A percentile compares a stretch with the other conserved stretches of the same genome.
These are phyloP conservation scores for Muscicapa comitata DNA, from an alignment of 2,797 vertebrate genomes.

Conservation along the genomic window DNA sequence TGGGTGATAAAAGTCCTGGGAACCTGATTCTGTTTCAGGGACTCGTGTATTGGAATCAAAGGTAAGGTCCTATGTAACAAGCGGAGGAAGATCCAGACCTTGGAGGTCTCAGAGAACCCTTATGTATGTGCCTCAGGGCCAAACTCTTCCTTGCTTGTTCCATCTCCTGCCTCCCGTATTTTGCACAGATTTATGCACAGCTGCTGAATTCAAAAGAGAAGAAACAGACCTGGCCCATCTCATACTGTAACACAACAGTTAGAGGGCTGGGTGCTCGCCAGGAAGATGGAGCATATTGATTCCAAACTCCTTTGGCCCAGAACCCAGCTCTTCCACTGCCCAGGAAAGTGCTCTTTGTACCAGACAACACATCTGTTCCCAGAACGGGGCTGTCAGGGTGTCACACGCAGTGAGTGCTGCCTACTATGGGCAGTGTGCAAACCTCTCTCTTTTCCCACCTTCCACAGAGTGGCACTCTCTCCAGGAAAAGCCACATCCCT, in stretches of 20 bases:
- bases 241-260: neutral
- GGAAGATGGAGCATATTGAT: neutral
- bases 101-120: neutral
- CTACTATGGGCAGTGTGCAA: neutral
- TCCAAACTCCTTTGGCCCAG: neutral
- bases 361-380: neutral
- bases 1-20: neutral
- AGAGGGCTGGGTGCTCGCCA: neutral
- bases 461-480: fast-evolving
- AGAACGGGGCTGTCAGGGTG: neutral
- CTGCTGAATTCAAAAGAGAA: neutral
- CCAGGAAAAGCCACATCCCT: neutral
- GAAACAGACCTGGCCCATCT: neutral
- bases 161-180: neutral
- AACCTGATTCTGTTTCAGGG: neutral
- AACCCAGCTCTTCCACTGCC: neutral
- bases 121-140: fast-evolving
- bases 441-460: neutral
- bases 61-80: neutral
- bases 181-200: neutral
- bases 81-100: neutral
- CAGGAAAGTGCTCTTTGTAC: neutral
- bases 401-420: fast-evolving
- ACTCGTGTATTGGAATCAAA: neutral
- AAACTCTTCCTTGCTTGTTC: neutral